Conservation (phyloP, 1,140 invertebrate species). For the Sitodiplosis mosellana region DNA sequence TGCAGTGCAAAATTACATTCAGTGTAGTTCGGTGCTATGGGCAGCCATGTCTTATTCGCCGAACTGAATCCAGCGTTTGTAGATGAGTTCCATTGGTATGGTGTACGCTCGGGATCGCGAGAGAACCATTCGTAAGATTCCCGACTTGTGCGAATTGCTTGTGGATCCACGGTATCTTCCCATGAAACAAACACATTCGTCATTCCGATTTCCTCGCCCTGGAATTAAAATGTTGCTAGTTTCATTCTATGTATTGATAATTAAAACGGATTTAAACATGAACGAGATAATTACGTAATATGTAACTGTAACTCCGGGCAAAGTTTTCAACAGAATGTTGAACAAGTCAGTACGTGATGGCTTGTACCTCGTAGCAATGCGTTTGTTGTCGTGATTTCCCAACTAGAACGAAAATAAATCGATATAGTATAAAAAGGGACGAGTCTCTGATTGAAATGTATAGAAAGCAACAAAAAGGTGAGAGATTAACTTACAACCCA, state of each 20-base stretch:
- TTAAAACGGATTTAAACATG: not conserved
- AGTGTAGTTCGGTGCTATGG: conserved; percentile 34
- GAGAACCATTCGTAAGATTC: conserved; percentile 9
- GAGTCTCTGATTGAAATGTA: no score
- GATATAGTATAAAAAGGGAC: conserved; percentile 11
- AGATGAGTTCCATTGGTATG: conserved; percentile 44
- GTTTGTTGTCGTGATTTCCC: conserved; percentile 47
- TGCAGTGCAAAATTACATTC: conserved; percentile 31
- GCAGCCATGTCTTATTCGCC: conserved; percentile 43
- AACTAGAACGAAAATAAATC: conserved; percentile 10
- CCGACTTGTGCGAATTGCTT: not conserved
- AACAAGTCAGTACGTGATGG: conserved; percentile 40
- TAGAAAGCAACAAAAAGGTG: no score
- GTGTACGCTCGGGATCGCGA: conserved; percentile 38
- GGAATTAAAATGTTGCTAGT: conserved; percentile 1
- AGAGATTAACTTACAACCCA: conserved; percentile 25
- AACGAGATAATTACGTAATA: conserved; percentile 31
- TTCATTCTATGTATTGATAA: not conserved
- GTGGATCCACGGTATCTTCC: conserved; percentile 20
- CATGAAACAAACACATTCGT: conserved; percentile 24
- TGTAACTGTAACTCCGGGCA: conserved; percentile 52
- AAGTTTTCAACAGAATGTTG: conserved; percentile 44
- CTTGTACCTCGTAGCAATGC: conserved; percentile 38
- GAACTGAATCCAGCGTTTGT: conserved; percentile 40
- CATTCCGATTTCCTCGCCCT: conserved; percentile 74